A percentile compares a stretch with the other conserved stretches of the same genome.
These are phyloP conservation scores for Xylocampa areola DNA, from an alignment of 2,888 invertebrate species.

Conservation along the genomic window DNA sequence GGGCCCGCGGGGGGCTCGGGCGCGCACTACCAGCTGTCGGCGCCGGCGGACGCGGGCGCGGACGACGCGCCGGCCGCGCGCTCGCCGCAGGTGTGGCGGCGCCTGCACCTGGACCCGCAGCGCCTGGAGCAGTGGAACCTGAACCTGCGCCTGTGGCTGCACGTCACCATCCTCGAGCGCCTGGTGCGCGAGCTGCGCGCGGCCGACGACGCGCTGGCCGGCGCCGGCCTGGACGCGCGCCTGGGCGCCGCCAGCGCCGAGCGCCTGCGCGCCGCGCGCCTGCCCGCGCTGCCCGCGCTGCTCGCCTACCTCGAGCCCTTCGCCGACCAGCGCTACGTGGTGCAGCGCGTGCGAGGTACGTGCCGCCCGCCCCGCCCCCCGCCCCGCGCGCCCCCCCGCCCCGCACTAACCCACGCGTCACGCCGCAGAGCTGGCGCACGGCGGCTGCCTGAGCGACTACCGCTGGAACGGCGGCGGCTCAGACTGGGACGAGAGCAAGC, in stretches of 20 bases:
- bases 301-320: conserved; percentile 95
- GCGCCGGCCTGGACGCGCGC: conserved; percentile 66
- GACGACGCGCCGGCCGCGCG: conserved; percentile 62
- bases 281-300: conserved; percentile 91
- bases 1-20: conserved; percentile 63
- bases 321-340: conserved; percentile 96
- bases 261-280: conserved; percentile 64
- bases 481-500: conserved; percentile 93
- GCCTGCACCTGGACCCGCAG: conserved; percentile 91
- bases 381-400: no score
- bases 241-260: conserved; percentile 74
- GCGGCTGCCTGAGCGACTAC: conserved; percentile 96
- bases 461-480: conserved; percentile 94
- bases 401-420: no score
- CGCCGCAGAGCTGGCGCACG: conserved; percentile 93
- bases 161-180: conserved; percentile 94
- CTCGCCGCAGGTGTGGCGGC: conserved; percentile 87
- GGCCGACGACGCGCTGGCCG: conserved; percentile 92
- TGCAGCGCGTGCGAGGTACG: conserved; percentile 92
- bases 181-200: conserved; percentile 93
- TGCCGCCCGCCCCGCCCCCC: no score
- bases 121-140: conserved; percentile 94
- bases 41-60: conserved; percentile 62
- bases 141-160: conserved; percentile 91
- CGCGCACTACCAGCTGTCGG: conserved; percentile 36